Evolutionary conservation across 2,113 vertebrate genomes (phyloP).

Genomic region (Solenodon paradoxus): DNA sequence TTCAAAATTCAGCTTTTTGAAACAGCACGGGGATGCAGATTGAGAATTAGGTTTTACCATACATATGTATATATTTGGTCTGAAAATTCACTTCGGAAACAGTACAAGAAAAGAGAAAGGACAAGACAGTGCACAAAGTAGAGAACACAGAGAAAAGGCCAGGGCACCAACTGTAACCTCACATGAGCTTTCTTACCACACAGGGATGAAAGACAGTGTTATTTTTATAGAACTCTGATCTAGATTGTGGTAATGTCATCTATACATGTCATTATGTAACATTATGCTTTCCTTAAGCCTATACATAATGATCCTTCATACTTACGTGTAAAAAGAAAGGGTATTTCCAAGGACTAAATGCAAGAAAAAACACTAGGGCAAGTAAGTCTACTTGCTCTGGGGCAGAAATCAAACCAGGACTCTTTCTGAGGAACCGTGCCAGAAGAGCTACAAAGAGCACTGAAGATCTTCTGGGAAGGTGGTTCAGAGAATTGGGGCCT

Average conservation of each 20-base stretch:
- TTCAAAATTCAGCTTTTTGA: too few relatives aligned
- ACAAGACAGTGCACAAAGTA: background rate
- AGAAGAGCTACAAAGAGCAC: background rate
- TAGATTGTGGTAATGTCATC: background rate
- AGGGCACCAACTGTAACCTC: background rate
- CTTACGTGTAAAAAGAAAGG: conserved; percentile 14
- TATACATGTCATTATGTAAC: background rate
- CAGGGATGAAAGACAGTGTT: background rate
- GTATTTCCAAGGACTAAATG: background rate
- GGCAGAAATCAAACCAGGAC: background rate
- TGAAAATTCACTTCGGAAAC: background rate
- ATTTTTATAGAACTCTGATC: background rate
- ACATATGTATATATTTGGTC: background rate
- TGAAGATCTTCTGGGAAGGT: background rate
- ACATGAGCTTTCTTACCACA: background rate
- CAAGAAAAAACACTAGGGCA: background rate
- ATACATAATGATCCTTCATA: background rate
- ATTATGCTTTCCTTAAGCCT: background rate
- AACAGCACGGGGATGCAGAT: background rate
- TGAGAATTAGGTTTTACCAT: background rate
- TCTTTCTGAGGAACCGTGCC: background rate
- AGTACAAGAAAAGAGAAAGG: background rate
- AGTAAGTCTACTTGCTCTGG: background rate
- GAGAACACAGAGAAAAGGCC: background rate
- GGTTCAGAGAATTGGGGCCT: background rate